Conservation (phyloP, 2,888 invertebrate species). For the Drosophila barbarae region DNA sequence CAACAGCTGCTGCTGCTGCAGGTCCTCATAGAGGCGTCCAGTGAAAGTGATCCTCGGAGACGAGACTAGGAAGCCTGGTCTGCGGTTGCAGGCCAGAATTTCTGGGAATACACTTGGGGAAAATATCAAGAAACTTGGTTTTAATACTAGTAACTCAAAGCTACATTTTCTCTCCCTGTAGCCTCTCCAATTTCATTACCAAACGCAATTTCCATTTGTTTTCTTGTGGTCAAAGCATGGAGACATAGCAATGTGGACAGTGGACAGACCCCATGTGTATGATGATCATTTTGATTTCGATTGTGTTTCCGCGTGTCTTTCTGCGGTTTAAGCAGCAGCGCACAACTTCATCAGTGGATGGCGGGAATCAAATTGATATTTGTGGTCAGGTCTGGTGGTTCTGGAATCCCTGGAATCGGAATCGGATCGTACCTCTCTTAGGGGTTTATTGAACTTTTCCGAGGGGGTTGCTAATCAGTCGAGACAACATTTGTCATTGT, state of each 20-base stretch:
- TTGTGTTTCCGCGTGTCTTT: slow-evolving; percentile 29
- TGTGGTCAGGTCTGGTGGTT: slow-evolving; percentile 54
- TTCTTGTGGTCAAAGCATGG: slow-evolving; percentile 32
- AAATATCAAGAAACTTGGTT: neutral
- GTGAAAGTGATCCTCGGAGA: slow-evolving; percentile 32
- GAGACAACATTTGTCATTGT: slow-evolving; percentile 66
- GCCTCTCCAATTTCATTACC: slow-evolving; percentile 59
- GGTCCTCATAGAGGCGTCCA: slow-evolving; percentile 1
- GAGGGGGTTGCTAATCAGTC: slow-evolving; percentile 35
- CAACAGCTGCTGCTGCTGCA: slow-evolving; percentile 30
- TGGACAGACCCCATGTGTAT: neutral
- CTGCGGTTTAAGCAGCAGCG: slow-evolving; percentile 34
- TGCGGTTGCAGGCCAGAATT: slow-evolving; percentile 21
- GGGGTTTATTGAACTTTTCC: slow-evolving; percentile 30
- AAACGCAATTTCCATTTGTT: slow-evolving; percentile 50
- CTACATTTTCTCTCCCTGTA: slow-evolving; percentile 17
- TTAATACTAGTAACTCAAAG: neutral
- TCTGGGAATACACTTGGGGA: slow-evolving; percentile 7
- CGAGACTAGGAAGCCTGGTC: slow-evolving; percentile 10
- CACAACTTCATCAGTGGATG: slow-evolving; percentile 34
- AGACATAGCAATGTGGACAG: neutral
- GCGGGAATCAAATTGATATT: slow-evolving; percentile 67
- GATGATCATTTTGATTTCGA: slow-evolving; percentile 38
- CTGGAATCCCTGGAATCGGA: slow-evolving; percentile 11
- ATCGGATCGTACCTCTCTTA: neutral